These are phyloP conservation scores for Incurvaria masculella DNA, from an alignment of 2,888 invertebrate species.

Conservation along the genomic window DNA sequence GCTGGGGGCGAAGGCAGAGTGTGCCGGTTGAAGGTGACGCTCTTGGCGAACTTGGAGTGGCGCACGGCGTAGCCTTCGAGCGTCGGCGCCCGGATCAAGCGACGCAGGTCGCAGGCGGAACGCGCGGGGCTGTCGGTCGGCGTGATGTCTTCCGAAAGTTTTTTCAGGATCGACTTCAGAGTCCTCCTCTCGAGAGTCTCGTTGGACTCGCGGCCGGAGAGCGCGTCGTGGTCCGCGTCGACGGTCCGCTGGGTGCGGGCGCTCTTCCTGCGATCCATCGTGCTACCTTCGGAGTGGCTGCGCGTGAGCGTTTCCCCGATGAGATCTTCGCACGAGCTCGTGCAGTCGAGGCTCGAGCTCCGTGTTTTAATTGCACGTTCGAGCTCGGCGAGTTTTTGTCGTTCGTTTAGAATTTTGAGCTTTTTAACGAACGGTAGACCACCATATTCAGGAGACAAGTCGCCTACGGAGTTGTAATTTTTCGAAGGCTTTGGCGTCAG, in stretches of 20 bases:
- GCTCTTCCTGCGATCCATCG: constrained; percentile 61
- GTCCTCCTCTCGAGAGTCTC: constrained; percentile 80
- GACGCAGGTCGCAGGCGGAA: constrained; percentile 59
- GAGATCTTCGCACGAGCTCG: constrained; percentile 59
- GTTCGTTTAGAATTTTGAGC: constrained; percentile 82
- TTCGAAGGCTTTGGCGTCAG: constrained; percentile 48
- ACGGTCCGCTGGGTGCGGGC: constrained; percentile 45
- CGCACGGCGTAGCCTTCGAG: constrained; percentile 86
- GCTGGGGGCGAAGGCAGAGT: constrained; percentile 78
- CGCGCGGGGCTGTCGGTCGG: constrained; percentile 46
- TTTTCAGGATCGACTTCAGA: constrained; percentile 82
- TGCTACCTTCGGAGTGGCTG: constrained; percentile 79
- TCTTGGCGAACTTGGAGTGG: constrained; percentile 84
- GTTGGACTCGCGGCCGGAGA: constrained; percentile 66
- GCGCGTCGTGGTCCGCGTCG: constrained; percentile 29
- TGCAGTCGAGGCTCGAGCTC: constrained; percentile 77
- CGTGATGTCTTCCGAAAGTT: constrained; percentile 68
- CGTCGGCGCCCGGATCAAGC: constrained; percentile 76
- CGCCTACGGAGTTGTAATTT: constrained; percentile 80
- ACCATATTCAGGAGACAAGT: constrained; percentile 83
- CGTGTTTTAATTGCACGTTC: constrained; percentile 72
- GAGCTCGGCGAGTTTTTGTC: constrained; percentile 80
- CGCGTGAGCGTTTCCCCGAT: constrained; percentile 62
- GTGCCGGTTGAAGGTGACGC: constrained; percentile 84
- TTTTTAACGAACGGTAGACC: constrained; percentile 86